These are phyloP conservation scores for Brachionus manjavacas DNA, from an alignment of 1,140 invertebrate species.

Conservation along the genomic window DNA sequence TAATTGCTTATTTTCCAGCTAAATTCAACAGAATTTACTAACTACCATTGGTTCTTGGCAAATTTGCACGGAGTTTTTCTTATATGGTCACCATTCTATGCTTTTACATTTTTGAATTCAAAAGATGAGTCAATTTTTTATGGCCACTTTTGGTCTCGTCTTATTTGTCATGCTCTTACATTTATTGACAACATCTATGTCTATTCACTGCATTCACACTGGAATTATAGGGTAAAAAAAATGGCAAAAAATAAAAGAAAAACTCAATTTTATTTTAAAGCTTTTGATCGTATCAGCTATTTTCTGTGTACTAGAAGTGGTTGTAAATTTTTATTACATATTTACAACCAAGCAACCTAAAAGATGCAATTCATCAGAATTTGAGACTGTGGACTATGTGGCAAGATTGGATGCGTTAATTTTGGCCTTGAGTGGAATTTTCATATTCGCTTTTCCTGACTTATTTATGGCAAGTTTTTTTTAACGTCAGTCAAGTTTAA, in stretches of 20 bases:
- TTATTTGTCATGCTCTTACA: background rate
- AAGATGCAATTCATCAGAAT: background rate
- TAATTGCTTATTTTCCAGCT: background rate
- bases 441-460: background rate
- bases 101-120: background rate
- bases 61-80: background rate
- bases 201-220: background rate
- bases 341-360: background rate
- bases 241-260: background rate
- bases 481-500: background rate
- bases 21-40: background rate
- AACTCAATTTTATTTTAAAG: background rate
- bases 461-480: background rate
- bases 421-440: background rate
- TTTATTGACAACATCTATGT: background rate
- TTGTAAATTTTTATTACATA: background rate
- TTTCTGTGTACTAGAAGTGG: background rate
- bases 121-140: slow-evolving; percentile 8
- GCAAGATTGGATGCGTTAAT: background rate
- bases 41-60: background rate
- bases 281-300: background rate
- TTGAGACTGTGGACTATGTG: background rate
- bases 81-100: background rate
- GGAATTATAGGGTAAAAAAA: slow-evolving; percentile 11
- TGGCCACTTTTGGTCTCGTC: slow-evolving; percentile 10